Evolutionary conservation across 1,140 invertebrate species (phyloP).

Genomic region (Eufriesea mexicana): DNA sequence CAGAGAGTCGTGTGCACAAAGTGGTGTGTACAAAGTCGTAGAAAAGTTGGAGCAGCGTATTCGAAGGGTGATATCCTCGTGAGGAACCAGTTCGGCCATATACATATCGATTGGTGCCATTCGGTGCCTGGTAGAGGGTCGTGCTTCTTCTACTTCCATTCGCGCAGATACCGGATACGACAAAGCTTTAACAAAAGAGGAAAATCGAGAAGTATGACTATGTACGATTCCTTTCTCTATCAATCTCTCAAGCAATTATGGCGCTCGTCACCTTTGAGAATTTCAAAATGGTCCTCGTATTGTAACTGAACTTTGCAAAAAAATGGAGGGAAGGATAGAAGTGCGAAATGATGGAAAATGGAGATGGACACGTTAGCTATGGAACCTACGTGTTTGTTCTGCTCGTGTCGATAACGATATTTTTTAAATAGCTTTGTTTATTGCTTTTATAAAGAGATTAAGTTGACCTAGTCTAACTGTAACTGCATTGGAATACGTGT

Average conservation of each 20-base stretch:
- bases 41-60: conserved; percentile 48
- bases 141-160: conserved; percentile 63
- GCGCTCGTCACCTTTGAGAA: background rate
- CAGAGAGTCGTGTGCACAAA: background rate
- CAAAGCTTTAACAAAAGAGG: conserved; percentile 34
- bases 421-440: background rate
- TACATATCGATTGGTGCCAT: conserved; percentile 78
- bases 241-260: background rate
- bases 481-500: background rate
- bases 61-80: conserved; percentile 48
- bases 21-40: conserved; percentile 23
- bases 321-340: background rate
- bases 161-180: conserved; percentile 45
- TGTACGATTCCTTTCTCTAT: background rate
- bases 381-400: background rate
- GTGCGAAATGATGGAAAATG: background rate
- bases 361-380: background rate
- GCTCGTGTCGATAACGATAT: background rate
- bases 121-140: conserved; percentile 76
- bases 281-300: no score
- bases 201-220: conserved; percentile 17
- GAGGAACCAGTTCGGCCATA: conserved; percentile 44
- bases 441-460: conserved; percentile 4
- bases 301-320: background rate
- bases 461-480: background rate